Base-by-base conservation (phyloP, 2,797 vertebrate species). In the Tokudaia muenninki region DNA sequence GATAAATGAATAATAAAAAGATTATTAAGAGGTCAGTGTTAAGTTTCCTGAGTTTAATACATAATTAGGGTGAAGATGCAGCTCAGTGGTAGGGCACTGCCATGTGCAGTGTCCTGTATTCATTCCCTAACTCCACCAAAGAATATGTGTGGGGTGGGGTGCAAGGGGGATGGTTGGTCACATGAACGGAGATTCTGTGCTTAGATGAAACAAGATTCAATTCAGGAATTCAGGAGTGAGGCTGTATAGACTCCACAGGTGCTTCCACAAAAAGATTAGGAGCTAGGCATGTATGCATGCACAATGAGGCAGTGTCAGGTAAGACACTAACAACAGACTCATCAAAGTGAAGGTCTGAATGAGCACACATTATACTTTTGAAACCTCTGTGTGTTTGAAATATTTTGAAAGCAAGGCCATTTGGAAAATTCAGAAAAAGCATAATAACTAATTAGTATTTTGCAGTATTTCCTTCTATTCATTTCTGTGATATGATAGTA, bases 391-490 rank as follows among this genome's bases (percentile, higher is more conserved):
- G 37, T 14, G 4, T 52, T 96, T 93, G 52, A 83, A 95, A 21
- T 61, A n/a, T 82, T 89, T 97, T 79, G 77, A 81, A 96, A 88
- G 72, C 78, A 63, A 92, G 94, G 26, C 37, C 59, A 29, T 74
- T 94, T 89, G 80, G 89, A 92, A 93, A 92, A 87, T 86, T 83
- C 9, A 63, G 37, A 70, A 26, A 72, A 72, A 94, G 4, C 31
- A 67, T 94, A 81, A 92, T 83, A 41, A 41, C 41, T 41, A 41
- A 41, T 82, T 91, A 91, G 72, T 47, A 80, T 96, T 92, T 93
- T 94, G 26, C 47, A 92, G 26, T 94, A 81, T 96, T 97, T 92
- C 61, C 87, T 94, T 97, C 44, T 67, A 8, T 93, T 87, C 19
- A 70, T 94, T 96, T 89, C 65, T 81, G 8, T 74, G 57, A 91